Percentiles rank a stretch among this genome's conserved stretches.
These are phyloP conservation scores for Gerris lacustris DNA, from an alignment of 2,888 invertebrate genomes.

Conservation along the genomic window DNA sequence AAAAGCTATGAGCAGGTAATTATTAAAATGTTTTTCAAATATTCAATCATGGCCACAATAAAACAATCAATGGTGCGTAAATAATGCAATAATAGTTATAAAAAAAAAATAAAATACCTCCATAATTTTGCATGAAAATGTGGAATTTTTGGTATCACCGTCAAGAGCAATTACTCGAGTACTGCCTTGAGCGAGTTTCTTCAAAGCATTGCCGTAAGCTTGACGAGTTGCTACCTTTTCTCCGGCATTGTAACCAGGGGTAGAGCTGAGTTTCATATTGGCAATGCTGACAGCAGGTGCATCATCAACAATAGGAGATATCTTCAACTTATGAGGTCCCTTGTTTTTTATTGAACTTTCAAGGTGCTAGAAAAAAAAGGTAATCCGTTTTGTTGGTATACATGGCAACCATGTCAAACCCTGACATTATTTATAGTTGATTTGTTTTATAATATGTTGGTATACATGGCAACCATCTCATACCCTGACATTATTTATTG, in stretches of 20 bases:
- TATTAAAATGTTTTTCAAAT: no score
- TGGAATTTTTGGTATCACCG: conserved; percentile 98
- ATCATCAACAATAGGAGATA: conserved; percentile 47
- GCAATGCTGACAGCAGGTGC: conserved; percentile 62
- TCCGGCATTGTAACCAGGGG: conserved; percentile 70
- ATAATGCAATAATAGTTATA: no score
- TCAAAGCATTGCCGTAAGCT: conserved; percentile 89
- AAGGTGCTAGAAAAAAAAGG: conserved; percentile 43
- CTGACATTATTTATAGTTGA: no score
- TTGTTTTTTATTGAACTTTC: conserved; percentile 54
- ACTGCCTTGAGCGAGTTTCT: conserved; percentile 62
- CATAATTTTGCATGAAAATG: conserved; percentile 85
- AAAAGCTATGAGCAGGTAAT: no score
- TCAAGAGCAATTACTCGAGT: conserved; percentile 82
- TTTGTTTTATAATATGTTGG: no score
- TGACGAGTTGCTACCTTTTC: conserved; percentile 74
- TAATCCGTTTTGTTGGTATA: conserved; percentile 8
- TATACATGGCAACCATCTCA: no score
- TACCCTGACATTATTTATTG: no score
- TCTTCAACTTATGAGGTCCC: conserved; percentile 45
- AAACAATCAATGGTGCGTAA: no score
- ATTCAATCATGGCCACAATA: no score
- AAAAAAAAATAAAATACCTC: conserved; percentile 39
- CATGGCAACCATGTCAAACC: no score
- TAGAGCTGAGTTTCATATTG: conserved; percentile 57